A percentile compares a stretch with the other conserved stretches of the same genome.
Conservation (phyloP, 2,888 invertebrate species). For the Poecilus cupreus region DNA sequence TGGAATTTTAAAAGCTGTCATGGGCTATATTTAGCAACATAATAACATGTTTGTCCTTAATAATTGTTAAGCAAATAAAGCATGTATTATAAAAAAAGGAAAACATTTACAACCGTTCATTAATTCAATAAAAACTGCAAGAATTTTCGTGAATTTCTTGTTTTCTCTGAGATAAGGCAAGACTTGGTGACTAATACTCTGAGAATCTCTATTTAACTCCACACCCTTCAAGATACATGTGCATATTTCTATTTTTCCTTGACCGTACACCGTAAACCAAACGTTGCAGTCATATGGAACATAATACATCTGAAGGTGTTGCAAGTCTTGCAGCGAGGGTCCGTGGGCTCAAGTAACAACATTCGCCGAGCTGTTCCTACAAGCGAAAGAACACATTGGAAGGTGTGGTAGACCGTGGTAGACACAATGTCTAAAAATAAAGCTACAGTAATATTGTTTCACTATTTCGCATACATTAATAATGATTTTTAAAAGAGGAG, state of each 20-base stretch:
- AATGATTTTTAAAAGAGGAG: not conserved
- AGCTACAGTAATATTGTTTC: not conserved
- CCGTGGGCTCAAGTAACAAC: constrained; percentile 32
- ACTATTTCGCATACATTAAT: constrained; percentile 6
- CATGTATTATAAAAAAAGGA: not conserved
- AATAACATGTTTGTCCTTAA: constrained; percentile 19
- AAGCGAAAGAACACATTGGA: not conserved
- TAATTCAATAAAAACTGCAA: no score
- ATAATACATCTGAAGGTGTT: constrained; percentile 35
- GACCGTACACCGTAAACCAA: not conserved
- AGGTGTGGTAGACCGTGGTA: constrained; percentile 20
- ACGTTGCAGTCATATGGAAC: constrained; percentile 10
- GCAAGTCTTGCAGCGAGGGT: not conserved
- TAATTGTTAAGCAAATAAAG: constrained; percentile 24
- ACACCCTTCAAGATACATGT: no score
- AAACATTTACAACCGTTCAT: not conserved
- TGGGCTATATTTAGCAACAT: constrained; percentile 9
- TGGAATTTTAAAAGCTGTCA: constrained; percentile 24
- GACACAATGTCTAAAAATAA: constrained; percentile 26
- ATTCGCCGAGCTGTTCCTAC: constrained; percentile 7
- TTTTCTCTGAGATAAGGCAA: not conserved
- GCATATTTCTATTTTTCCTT: constrained; percentile 23
- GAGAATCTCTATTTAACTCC: not conserved
- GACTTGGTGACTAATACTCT: no score
- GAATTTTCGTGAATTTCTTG: not conserved